Conservation (phyloP, 2,113 vertebrate genomes). For the Myocastor coypus region DNA sequence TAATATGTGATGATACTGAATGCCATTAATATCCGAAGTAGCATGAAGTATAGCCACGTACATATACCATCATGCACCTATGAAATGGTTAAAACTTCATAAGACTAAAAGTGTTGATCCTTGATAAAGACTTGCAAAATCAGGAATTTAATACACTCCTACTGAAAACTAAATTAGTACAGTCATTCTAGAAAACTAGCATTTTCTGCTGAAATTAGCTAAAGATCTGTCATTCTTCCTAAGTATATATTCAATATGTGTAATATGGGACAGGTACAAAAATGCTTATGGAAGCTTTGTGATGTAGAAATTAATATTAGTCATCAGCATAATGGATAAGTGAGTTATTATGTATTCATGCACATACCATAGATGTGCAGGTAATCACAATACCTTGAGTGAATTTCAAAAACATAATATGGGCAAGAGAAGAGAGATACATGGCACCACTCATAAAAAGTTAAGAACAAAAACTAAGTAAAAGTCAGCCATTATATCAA, state of each 20-base stretch:
- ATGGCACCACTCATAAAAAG: background rate
- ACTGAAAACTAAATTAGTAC: background rate
- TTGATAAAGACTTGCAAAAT: background rate
- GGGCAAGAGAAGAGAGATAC: background rate
- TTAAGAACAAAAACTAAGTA: background rate
- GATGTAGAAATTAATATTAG: background rate
- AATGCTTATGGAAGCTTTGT: background rate
- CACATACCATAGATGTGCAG: background rate
- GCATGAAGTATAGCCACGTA: background rate
- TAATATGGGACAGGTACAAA: background rate
- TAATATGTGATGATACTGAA: background rate
- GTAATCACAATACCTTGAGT: background rate
- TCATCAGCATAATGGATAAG: background rate
- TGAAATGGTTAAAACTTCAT: background rate
- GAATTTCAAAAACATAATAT: background rate
- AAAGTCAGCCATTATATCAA: background rate
- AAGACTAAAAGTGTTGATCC: background rate
- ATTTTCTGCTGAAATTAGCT: background rate
- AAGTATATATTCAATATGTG: background rate
- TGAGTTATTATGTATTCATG: background rate
- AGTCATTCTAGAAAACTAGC: background rate
- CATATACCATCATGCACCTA: background rate
- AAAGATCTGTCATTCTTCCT: background rate
- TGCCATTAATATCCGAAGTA: background rate
- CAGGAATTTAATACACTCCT: background rate